Conservation (phyloP, 1,140 invertebrate species). For the Pogonus chalceus region DNA sequence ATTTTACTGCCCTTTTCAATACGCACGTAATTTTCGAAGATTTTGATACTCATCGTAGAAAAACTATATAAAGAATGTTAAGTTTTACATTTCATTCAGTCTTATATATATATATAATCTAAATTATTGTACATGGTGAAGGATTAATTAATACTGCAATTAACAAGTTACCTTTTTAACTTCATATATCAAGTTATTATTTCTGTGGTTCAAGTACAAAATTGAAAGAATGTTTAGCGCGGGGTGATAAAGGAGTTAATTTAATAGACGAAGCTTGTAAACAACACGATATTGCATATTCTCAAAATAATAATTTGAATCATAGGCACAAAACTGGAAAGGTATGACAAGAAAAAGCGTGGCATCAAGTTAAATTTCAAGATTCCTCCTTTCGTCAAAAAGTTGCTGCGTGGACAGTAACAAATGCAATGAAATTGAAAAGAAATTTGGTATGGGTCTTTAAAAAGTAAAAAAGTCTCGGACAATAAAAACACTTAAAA, state of each 20-base stretch:
- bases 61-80: no score
- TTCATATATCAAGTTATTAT: conserved; percentile 18
- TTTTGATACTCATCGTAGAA: no score
- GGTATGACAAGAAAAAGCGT: conserved; percentile 30
- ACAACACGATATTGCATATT: conserved; percentile 24
- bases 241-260: no score
- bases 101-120: no score
- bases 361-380: conserved; percentile 29
- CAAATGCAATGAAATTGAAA: conserved; percentile 29
- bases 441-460: conserved; percentile 24
- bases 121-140: no score
- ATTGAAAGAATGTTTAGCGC: no score
- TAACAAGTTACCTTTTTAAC: conserved; percentile 23
- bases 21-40: no score
- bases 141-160: conserved; percentile 26
- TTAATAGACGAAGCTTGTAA: conserved; percentile 22
- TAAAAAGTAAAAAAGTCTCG: conserved; percentile 12
- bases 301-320: conserved; percentile 27
- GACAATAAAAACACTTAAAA: background rate
- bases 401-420: conserved; percentile 23
- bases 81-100: no score
- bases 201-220: conserved; percentile 25
- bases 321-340: conserved; percentile 33
- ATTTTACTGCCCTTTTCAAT: no score
- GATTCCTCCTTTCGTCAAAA: conserved; percentile 29